A percentile compares a stretch with the other conserved stretches of the same genome.
Evolutionary conservation across 2,888 invertebrate species (phyloP).

Genomic region (Caenorhabditis afra): DNA sequence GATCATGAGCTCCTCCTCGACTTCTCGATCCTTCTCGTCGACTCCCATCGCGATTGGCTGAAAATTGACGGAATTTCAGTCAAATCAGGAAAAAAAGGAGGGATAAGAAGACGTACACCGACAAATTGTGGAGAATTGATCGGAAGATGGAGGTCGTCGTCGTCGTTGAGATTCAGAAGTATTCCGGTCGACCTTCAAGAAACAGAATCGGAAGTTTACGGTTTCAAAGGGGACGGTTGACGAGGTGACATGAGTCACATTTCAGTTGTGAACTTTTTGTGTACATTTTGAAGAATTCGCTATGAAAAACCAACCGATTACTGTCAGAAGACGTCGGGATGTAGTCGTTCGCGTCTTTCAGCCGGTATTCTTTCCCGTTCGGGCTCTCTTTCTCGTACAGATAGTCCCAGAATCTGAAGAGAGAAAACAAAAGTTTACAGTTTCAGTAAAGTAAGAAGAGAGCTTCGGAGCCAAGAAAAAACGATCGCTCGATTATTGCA

Average conservation of each 20-base stretch:
- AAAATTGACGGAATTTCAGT: constrained; percentile 1
- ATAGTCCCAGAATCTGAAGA: constrained; percentile 58
- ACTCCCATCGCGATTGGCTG: neutral
- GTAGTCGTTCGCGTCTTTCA: neutral
- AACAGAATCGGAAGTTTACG: neutral
- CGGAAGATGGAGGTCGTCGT: neutral
- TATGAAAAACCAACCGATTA: constrained; percentile 30
- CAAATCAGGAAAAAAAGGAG: constrained; percentile 6
- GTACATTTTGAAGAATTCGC: no score
- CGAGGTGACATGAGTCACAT: no score
- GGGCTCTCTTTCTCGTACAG: constrained; percentile 34
- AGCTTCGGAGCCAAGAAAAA: no score
- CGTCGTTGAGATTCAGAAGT: neutral
- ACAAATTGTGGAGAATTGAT: no score
- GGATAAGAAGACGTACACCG: no score
- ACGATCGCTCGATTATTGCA: no score
- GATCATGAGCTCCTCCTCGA: constrained; percentile 10
- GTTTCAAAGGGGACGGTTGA: no score
- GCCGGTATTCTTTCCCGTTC: no score
- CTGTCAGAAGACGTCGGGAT: constrained; percentile 21
- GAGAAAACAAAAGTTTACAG: neutral
- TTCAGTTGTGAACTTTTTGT: no score
- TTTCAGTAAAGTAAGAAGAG: neutral
- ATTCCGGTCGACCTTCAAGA: constrained; percentile 32
- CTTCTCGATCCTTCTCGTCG: constrained; percentile 6